phyloP scores from a whole-genome alignment of 2,113 vertebrate species.

The Tragulus kanchil region DNA sequence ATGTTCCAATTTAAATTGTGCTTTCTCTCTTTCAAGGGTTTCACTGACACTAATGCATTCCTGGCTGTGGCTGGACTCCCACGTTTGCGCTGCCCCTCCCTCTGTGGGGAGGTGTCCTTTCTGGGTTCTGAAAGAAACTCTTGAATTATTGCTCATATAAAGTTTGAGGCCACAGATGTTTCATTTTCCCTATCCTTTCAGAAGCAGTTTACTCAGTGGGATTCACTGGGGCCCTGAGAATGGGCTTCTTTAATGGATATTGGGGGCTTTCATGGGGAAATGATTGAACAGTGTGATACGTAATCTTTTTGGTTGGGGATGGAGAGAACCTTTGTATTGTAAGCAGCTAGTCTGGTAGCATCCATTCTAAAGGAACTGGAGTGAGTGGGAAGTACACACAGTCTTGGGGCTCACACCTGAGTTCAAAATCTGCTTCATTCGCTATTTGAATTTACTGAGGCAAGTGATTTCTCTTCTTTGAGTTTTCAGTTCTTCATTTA shows the following conservation, averaged over 20 bases:
- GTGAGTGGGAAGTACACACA: too few relatives aligned
- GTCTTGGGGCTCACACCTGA: background rate
- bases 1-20: constrained; percentile 15
- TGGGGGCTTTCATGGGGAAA: background rate
- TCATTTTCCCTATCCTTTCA: constrained; percentile 66
- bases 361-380: background rate
- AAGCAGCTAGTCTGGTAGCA: background rate
- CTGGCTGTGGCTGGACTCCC: background rate
- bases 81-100: background rate
- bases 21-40: constrained; percentile 50
- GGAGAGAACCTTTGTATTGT: background rate
- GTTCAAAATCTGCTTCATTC: background rate
- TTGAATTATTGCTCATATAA: constrained; percentile 50
- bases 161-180: constrained; percentile 76
- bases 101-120: background rate
- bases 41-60: background rate
- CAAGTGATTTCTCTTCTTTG: background rate
- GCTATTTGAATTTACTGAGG: background rate
- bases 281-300: background rate
- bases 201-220: constrained; percentile 49
- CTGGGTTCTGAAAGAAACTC: constrained; percentile 25
- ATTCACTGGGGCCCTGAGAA: constrained; percentile 12
- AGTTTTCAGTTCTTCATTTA: background rate
- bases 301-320: background rate
- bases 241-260: constrained; percentile 21